Base-by-base conservation (phyloP, 2,888 invertebrate species). In the Mylabris sibirica region DNA sequence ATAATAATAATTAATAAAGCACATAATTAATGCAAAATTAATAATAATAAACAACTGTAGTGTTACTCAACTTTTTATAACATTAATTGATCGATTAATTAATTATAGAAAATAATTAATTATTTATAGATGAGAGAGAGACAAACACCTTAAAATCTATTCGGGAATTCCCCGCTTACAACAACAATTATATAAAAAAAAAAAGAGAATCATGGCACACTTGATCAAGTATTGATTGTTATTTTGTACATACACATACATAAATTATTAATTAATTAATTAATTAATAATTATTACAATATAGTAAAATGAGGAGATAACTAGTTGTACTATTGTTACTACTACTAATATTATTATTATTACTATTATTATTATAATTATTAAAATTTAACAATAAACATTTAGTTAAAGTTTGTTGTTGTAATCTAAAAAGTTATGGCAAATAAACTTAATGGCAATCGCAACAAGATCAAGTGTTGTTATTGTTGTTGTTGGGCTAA, bases 351-450 rank as follows among this genome's bases (percentile, higher is more conserved):
- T 66, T 60, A 44, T 17, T 44, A 44, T 44, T 5, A 17, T 44
- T 17, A n/a, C 1, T 44, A 44, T 17, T 44, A 44, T 62, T 60
- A 66, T 41, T 62, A 62, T 44, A 44, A 44, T 44, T 41, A 41
- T 41, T 41, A 41, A 6, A n/a, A 17, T 44, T 11, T 77, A 79
- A 79, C 79, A 78, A 78, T 78, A 74, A 80, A 79, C 78, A 79
- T 79, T 79, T 76, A 79, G 73, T 76, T 78, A 77, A 74, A 73
- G 72, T 44, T 44, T 44, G 9, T 49, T 44, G n/a, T 49, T 49
- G 20, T 49, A 20, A 66, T 72, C 73, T 73, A 74, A 76, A 69
- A 59, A 61, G 74, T 72, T 78, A 78, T 77, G 78, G 78, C 76
- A 44, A n/a, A n/a, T n/a, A 44, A 26, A 63, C 5, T 14, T 3